Base-by-base conservation (phyloP, 2,113 vertebrate species). In the Ceuthmochares aereus region DNA sequence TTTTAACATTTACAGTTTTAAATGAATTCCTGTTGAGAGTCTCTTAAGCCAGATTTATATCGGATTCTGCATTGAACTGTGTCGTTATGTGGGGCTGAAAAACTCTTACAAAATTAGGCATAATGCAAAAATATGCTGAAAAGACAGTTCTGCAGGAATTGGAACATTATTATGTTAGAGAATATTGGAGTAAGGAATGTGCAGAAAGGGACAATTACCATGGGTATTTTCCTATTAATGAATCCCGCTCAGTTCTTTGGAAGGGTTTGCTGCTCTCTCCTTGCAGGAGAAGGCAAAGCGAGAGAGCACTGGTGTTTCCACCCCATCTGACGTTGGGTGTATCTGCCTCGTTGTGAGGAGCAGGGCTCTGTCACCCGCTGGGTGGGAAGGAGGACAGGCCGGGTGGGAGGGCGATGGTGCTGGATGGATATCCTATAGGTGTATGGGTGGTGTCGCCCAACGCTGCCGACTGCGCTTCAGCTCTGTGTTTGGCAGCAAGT, bases 11-110 rank as follows among this genome's bases (percentile, higher is more conserved):
- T 98, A 96, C 95, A 96, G 96, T 98, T 98, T 98, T 98, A 98
- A 98, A 98, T 98, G 97, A 98, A 98, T 98, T 98, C 97, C 97
- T 98, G 97, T 98, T 97, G 98, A 98, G 98, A 98, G 98, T 98
- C 98, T 98, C 98, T 98, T 98, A 98, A 98, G 98, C 98, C 96
- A 98, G 98, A 98, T 98, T 98, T 98, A 98, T 98, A 98, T 98
- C 98, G 97, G 98, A 95, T 98, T 98, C 97, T 97, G 97, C 97
- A 98, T 96, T 98, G 98, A 98, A 97, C 98, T 98, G 97, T 98
- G 98, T 98, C 97, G 52, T 98, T 98, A 98, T 91, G 96, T 84
- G 95, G 97, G 98, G 84, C 97, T 95, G 94, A 96, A 97, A 98
- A 98, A 97, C 97, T 97, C 97, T 96, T 97, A 96, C 88, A 94